phyloP scores from a whole-genome alignment of 2,888 invertebrate genomes.

The Drosophila picticornis region DNA sequence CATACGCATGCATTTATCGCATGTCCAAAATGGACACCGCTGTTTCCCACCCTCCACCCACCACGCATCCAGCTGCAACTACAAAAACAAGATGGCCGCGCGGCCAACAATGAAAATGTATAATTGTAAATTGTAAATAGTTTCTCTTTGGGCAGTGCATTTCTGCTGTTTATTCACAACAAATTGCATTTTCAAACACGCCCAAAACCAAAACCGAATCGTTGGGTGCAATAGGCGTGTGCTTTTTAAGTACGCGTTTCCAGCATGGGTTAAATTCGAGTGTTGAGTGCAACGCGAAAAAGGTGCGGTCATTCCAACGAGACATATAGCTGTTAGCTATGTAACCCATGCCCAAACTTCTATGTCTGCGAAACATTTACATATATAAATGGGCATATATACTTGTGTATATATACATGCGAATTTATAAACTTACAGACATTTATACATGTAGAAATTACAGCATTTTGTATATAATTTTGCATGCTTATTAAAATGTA shows the following conservation, averaged over 20 bases:
- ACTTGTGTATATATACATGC: not conserved
- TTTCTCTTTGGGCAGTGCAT: not conserved
- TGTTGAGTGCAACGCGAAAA: slow-evolving; percentile 5
- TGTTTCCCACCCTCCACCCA: not conserved
- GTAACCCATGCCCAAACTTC: not conserved
- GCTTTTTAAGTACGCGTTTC: not conserved
- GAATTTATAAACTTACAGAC: not conserved
- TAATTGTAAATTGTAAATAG: slow-evolving; percentile 9
- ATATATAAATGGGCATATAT: not conserved
- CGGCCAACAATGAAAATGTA: slow-evolving; percentile 14
- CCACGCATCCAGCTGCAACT: not conserved
- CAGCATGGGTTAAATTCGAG: slow-evolving; percentile 3
- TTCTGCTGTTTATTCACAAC: slow-evolving; percentile 39
- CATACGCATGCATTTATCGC: not conserved
- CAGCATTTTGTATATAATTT: not conserved
- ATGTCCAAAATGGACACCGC: not conserved
- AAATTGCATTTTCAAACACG: slow-evolving; percentile 36
- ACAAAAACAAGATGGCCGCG: slow-evolving; percentile 15
- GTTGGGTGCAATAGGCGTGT: not conserved
- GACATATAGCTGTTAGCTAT: not conserved
- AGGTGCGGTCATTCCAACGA: not conserved
- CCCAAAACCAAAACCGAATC: slow-evolving; percentile 1
- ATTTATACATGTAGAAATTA: not conserved
- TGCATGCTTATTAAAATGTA: not conserved
- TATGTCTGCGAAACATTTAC: not conserved